A percentile compares a stretch with the other conserved stretches of the same genome.
phyloP scores from a whole-genome alignment of 2,113 vertebrate species.

The Siniperca chuatsi region DNA sequence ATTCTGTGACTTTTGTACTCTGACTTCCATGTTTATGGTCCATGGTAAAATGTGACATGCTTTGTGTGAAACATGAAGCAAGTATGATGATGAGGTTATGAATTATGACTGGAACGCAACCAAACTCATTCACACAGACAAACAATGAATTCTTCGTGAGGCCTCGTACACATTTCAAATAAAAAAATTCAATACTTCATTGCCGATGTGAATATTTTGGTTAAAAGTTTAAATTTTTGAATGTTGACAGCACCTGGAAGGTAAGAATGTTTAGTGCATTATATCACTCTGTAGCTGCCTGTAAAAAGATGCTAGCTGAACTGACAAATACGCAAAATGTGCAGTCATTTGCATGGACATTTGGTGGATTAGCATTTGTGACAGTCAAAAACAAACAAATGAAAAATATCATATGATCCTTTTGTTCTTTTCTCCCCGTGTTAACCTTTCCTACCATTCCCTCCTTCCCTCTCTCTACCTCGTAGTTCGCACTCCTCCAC shows the following conservation, averaged over 20 bases:
- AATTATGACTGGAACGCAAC: slow-evolving; percentile 36
- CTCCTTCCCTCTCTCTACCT: slow-evolving; percentile 84
- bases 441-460: not conserved
- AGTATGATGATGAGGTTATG: slow-evolving; percentile 46
- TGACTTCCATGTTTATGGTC: slow-evolving; percentile 13
- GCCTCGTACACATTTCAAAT: not conserved
- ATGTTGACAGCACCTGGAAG: not conserved
- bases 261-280: not conserved
- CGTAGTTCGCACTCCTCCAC: slow-evolving; percentile 91
- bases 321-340: not conserved
- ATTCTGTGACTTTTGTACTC: slow-evolving; percentile 11
- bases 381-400: not conserved
- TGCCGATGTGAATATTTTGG: not conserved
- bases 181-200: not conserved
- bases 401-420: not conserved
- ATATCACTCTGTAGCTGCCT: not conserved
- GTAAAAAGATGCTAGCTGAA: not conserved
- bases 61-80: slow-evolving; percentile 21
- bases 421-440: not conserved
- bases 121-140: slow-evolving; percentile 13
- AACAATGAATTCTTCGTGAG: not conserved
- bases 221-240: not conserved
- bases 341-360: not conserved
- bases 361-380: not conserved
- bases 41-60: slow-evolving; percentile 6